Evolutionary conservation across 2,888 invertebrate species (phyloP).

Genomic region (Tanypteryx hageni): DNA sequence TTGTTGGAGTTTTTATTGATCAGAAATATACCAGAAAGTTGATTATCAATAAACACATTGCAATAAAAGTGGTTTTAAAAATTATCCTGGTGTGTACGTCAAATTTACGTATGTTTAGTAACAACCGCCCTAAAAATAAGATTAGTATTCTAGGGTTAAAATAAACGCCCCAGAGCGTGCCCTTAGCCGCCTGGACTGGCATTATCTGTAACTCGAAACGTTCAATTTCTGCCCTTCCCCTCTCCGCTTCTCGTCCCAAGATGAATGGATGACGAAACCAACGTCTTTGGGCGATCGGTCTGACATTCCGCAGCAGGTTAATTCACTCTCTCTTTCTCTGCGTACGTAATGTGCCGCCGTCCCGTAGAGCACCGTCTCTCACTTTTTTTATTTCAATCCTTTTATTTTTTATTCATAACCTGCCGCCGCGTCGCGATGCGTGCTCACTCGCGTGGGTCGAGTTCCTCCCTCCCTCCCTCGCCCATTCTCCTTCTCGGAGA

Average conservation of each 20-base stretch:
- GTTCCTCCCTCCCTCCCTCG: background rate
- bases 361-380: no score
- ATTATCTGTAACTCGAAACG: background rate
- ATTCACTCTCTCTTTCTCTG: background rate
- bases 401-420: background rate
- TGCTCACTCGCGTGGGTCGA: conserved; percentile 14
- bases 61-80: no score
- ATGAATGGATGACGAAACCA: conserved; percentile 27
- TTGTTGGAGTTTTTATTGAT: no score
- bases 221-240: background rate
- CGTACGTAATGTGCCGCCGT: background rate
- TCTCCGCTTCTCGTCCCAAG: background rate
- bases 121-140: no score
- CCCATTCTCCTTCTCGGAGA: background rate
- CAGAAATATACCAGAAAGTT: no score
- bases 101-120: no score
- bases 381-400: no score
- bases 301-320: background rate
- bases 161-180: background rate
- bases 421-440: background rate
- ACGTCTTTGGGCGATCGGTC: background rate
- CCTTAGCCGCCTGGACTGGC: background rate
- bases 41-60: no score
- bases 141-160: no score
- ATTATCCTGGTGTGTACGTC: no score